A percentile compares a stretch with the other conserved stretches of the same genome.
Evolutionary conservation across 2,113 vertebrate species (phyloP).

Genomic region (Nothocercus nigrocapillus): DNA sequence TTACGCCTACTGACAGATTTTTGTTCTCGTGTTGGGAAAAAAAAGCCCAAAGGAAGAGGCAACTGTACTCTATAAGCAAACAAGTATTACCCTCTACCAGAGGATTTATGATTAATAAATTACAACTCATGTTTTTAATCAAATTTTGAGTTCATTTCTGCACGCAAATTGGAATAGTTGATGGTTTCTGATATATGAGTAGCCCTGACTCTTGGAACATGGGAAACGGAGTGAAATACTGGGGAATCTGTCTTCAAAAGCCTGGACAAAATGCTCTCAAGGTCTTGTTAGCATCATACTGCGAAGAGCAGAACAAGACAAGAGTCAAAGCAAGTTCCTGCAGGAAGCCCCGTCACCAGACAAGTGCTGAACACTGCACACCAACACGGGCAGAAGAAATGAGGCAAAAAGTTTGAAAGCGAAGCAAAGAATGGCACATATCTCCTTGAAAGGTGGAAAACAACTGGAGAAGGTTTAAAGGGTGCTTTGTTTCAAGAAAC

Average conservation of each 20-base stretch:
- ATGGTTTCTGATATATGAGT: neutral
- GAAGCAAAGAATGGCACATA: neutral
- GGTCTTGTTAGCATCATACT: neutral
- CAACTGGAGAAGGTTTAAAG: neutral
- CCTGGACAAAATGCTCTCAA: neutral
- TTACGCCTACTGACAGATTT: neutral
- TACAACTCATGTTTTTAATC: neutral
- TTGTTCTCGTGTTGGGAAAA: neutral
- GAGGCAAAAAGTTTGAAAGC: neutral
- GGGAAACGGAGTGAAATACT: neutral
- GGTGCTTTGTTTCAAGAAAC: neutral
- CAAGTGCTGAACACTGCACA: neutral
- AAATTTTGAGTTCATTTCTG: neutral
- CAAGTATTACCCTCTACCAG: neutral
- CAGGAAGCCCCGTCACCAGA: neutral
- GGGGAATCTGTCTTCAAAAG: neutral
- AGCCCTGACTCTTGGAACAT: neutral
- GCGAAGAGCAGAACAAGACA: neutral
- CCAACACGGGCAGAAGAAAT: neutral
- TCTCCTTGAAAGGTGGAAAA: neutral
- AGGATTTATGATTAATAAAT: neutral
- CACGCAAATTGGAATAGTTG: neutral
- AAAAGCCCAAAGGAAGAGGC: neutral
- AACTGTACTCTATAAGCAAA: neutral
- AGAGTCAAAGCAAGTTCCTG: neutral